Evolutionary conservation across 2,797 vertebrate genomes (phyloP).

Genomic region (Acomys russatus): DNA sequence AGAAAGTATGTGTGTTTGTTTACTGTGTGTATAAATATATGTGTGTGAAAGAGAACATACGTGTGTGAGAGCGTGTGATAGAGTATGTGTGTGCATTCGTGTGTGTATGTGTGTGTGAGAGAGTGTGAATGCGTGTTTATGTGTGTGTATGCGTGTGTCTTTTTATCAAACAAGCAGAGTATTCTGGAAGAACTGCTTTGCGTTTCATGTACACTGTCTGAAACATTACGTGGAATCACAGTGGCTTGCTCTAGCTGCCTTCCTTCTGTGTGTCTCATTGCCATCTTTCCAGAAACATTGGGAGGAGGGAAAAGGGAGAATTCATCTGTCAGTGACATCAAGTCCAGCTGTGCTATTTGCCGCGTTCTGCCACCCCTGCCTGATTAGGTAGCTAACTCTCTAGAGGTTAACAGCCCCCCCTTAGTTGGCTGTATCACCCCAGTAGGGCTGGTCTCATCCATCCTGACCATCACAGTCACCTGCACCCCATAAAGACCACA

Average conservation of each 20-base stretch:
- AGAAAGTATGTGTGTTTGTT: background rate
- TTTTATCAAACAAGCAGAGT: background rate
- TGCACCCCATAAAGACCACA: background rate
- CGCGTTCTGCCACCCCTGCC: rapidly evolving
- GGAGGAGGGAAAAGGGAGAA: background rate
- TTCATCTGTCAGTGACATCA: background rate
- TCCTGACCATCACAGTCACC: background rate
- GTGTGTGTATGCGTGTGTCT: background rate
- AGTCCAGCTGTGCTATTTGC: background rate
- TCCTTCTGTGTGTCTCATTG: background rate
- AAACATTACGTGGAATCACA: background rate
- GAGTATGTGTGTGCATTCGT: background rate
- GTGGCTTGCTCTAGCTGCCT: background rate
- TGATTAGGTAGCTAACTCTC: background rate
- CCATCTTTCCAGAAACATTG: background rate
- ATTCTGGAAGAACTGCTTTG: background rate
- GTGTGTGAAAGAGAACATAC: background rate
- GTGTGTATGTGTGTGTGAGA: background rate
- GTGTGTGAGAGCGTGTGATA: too few species aligned
- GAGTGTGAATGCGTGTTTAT: background rate
- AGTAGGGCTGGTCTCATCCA: background rate
- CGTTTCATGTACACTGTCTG: background rate
- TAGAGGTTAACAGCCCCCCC: background rate
- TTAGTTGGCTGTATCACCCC: background rate
- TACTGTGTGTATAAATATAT: background rate